These are phyloP conservation scores for Epinotia bilunana DNA, from an alignment of 2,888 invertebrate genomes.

Conservation along the genomic window DNA sequence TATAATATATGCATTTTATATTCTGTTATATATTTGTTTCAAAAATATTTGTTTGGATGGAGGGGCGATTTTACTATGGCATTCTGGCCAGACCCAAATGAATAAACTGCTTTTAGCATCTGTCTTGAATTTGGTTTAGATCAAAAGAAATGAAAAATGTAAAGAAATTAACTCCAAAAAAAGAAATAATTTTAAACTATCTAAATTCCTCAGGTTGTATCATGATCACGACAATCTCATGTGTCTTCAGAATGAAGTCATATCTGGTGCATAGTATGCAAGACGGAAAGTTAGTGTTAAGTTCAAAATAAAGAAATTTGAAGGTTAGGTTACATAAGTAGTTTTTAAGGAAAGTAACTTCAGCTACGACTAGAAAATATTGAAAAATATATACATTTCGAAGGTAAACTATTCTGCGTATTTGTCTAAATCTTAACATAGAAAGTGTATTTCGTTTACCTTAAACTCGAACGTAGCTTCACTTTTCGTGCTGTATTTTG, in stretches of 20 bases:
- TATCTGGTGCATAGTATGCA: constrained; percentile 14
- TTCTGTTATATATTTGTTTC: too few relatives aligned
- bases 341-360: constrained; percentile 44
- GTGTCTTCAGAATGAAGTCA: constrained; percentile 16
- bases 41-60: too few relatives aligned
- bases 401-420: not conserved
- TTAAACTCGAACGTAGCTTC: constrained; percentile 86
- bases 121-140: not conserved
- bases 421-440: not conserved
- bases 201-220: not conserved
- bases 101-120: not conserved
- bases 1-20: too few relatives aligned
- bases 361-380: constrained; percentile 9
- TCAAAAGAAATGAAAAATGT: not conserved
- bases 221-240: not conserved
- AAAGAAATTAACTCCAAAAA: not conserved
- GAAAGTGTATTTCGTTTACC: constrained; percentile 60
- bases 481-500: constrained; percentile 84
- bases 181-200: not conserved
- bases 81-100: too few relatives aligned
- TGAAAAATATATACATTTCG: not conserved
- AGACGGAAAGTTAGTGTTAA: constrained; percentile 35
- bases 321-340: constrained; percentile 82
- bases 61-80: too few relatives aligned
- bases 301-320: constrained; percentile 54